Evolutionary conservation across 2,888 invertebrate species (phyloP).

Genomic region (Podabrus alpinus): DNA sequence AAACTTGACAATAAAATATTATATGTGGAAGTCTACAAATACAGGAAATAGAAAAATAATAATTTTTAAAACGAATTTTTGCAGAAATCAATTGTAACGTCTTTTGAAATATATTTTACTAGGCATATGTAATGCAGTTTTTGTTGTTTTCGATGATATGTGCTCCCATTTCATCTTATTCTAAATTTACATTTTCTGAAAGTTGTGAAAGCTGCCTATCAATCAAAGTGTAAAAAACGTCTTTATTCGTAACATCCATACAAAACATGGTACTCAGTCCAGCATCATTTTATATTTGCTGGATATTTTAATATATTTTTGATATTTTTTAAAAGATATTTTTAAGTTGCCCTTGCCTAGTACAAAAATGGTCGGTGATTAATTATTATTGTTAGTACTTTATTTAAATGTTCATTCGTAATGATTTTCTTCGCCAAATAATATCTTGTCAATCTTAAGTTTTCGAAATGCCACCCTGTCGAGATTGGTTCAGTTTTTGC

Average conservation of each 20-base stretch:
- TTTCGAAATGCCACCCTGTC: too few relatives aligned
- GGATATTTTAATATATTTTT: background rate
- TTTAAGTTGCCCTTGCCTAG: background rate
- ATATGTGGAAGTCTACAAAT: background rate
- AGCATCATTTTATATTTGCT: background rate
- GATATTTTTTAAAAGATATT: background rate
- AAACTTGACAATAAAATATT: background rate
- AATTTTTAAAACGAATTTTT: background rate
- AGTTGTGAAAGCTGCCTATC: background rate
- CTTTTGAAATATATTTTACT: background rate
- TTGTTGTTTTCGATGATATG: slow-evolving; percentile 1
- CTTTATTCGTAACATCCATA: background rate
- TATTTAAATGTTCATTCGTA: too few relatives aligned
- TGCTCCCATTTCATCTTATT: background rate
- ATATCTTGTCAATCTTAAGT: too few relatives aligned
- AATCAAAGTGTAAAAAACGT: slow-evolving; percentile 1
- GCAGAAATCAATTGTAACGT: background rate
- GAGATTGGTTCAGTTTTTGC: too few relatives aligned
- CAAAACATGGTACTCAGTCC: background rate
- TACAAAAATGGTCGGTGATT: background rate
- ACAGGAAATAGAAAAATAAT: background rate
- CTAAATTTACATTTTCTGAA: background rate
- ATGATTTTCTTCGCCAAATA: too few relatives aligned
- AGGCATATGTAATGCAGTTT: background rate
- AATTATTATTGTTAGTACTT: background rate